These are phyloP conservation scores for Diglossa cyanea DNA, from an alignment of 2,797 vertebrate genomes.

Conservation along the genomic window DNA sequence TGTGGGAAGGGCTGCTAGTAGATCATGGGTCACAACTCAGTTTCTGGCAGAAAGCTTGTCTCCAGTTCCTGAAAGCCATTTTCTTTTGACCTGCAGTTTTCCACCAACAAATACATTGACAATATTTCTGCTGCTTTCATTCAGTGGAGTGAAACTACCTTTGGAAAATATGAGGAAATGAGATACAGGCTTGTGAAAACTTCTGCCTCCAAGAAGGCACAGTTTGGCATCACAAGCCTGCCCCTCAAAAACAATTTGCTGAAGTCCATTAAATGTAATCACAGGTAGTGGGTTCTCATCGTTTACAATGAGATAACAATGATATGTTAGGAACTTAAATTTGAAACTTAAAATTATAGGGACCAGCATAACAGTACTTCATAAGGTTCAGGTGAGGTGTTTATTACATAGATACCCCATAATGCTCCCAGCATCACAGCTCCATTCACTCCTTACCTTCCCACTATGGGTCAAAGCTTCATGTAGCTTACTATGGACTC, in stretches of 20 bases:
- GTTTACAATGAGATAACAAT: background rate
- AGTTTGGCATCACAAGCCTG: background rate
- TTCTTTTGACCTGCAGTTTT: background rate
- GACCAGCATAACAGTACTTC: background rate
- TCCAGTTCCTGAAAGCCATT: background rate
- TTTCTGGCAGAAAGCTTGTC: background rate
- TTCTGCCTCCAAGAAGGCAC: background rate
- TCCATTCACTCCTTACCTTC: background rate
- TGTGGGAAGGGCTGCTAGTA: background rate
- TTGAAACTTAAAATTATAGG: background rate
- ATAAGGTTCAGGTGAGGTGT: background rate
- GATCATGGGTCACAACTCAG: background rate
- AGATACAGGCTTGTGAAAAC: background rate
- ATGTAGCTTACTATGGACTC: background rate
- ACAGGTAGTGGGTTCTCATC: background rate
- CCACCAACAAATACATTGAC: background rate
- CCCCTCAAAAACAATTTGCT: background rate
- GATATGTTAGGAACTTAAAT: background rate
- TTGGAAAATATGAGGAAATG: background rate
- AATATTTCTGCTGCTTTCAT: background rate
- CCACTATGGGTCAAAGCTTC: background rate
- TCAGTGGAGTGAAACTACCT: background rate
- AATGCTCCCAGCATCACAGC: background rate
- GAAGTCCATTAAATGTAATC: background rate
- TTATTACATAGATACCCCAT: background rate